Conservation (phyloP, 1,140 invertebrate genomes). For the Hyposmocoma kahamanoa region DNA sequence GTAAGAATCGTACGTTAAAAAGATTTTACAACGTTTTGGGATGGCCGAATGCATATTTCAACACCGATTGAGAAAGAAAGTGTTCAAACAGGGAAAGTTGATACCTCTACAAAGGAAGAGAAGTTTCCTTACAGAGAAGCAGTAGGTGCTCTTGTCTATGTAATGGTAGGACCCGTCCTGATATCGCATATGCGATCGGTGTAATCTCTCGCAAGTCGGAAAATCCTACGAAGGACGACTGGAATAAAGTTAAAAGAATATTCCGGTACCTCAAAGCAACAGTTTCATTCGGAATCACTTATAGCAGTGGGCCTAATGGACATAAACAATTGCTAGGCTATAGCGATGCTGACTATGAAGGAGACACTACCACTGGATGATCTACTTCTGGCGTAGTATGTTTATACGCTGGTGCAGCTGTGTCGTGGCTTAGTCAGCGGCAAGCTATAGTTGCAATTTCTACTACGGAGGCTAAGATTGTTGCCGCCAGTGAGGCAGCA, state of each 20-base stretch:
- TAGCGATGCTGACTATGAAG: slow-evolving; percentile 45
- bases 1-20: slow-evolving; percentile 40
- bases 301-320: slow-evolving; percentile 7
- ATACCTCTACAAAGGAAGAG: not conserved
- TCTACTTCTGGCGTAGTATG: slow-evolving; percentile 35
- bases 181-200: slow-evolving; percentile 43
- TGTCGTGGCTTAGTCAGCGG: slow-evolving; percentile 44
- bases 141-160: slow-evolving; percentile 49
- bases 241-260: slow-evolving; percentile 26
- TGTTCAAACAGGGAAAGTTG: slow-evolving; percentile 14
- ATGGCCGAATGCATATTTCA: slow-evolving; percentile 43
- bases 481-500: slow-evolving; percentile 51
- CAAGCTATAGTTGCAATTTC: slow-evolving; percentile 43
- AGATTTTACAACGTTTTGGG: slow-evolving; percentile 37
- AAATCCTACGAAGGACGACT: slow-evolving; percentile 38
- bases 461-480: slow-evolving; percentile 64
- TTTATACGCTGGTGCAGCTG: slow-evolving; percentile 29
- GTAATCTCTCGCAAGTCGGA: slow-evolving; percentile 41
- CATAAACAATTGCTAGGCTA: slow-evolving; percentile 28
- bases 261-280: slow-evolving; percentile 2
- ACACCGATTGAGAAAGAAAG: slow-evolving; percentile 32
- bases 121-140: slow-evolving; percentile 41
- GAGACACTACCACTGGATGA: slow-evolving; percentile 30
- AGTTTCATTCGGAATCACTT: not conserved
- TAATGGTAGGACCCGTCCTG: slow-evolving; percentile 53